Conservation (phyloP, 2,888 invertebrate species). For the Eupeodes luniger region DNA sequence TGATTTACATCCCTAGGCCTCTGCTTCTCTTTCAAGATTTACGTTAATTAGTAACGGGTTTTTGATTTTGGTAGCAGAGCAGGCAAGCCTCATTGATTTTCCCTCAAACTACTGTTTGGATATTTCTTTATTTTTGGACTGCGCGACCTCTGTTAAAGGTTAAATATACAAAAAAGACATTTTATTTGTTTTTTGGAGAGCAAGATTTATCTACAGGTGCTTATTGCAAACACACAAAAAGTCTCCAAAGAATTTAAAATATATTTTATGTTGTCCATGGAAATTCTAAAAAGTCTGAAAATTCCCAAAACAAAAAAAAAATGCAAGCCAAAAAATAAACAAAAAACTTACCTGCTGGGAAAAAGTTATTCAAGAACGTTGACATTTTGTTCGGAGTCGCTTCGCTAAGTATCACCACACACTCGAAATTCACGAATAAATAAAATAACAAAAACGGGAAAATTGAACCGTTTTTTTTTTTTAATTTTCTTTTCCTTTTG, state of each 20-base stretch:
- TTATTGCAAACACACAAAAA: neutral
- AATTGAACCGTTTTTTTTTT: conserved; percentile 61
- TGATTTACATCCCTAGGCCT: conserved; percentile 4
- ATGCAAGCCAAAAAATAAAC: neutral
- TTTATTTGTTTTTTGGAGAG: neutral
- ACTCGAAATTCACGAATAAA: conserved; percentile 47
- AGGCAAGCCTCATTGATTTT: conserved; percentile 24
- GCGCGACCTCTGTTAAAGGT: conserved; percentile 23
- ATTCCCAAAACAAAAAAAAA: neutral
- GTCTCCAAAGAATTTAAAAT: neutral
- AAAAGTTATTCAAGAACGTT: conserved; percentile 84
- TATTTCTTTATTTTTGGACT: conserved; percentile 7
- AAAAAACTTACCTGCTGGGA: conserved; percentile 83
- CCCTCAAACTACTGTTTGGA: neutral
- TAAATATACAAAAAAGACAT: conserved; percentile 12
- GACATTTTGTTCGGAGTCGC: conserved; percentile 82
- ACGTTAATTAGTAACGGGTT: conserved; percentile 25
- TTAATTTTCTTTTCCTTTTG: neutral
- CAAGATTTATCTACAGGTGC: conserved; percentile 26
- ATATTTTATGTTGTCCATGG: neutral
- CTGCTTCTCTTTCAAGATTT: neutral
- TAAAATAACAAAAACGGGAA: conserved; percentile 46
- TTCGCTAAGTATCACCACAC: conserved; percentile 62
- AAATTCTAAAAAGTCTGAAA: neutral
- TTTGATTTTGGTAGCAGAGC: neutral